Base-by-base conservation (phyloP, 2,113 vertebrate genomes). In the Tonatia bakeri region DNA sequence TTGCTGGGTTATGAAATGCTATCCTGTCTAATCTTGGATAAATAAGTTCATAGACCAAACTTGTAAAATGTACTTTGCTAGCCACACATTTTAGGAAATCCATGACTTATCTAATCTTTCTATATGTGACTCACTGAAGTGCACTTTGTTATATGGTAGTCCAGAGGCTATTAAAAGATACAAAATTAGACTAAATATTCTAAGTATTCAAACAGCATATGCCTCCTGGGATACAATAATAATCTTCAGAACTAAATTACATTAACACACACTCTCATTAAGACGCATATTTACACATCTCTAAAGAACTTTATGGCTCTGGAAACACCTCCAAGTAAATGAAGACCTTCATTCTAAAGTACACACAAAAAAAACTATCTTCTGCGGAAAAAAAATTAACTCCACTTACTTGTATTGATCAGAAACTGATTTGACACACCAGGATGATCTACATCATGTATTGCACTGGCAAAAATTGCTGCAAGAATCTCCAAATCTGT, bases 341-440 rank as follows among this genome's bases (percentile, higher is more conserved):
- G 56, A 92, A 45, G 26, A 59, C 4, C 7, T 45, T 52, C 12
- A 45, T 82, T 94, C 61, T 33, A 76, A 91, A 5, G 96, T 19
- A 15, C 24, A 90, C 7, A n/a, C n/a, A 86, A 96, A 12, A 64
- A 97, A 92, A 50, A 67, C n/a, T 43, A 20, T 61, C 33, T 38
- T 70, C 73, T 82, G 31, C 17, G 52, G 84, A 19, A 47, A 75
- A 81, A 45, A 19, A 87, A 54, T 33, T 1, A n/a, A 90, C 87
- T 85, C 94, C 69, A 99, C 99, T 99, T 98, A 99, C 99, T 99
- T 97, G 99, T 99, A 98, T 99, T 99, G 98, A 99, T 99, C 98
- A 99, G 99, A 98, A 99, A 99, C 98, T 99, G 99, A 98, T 99
- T 99, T 96, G 99, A 99, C 97, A 99, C 99, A 33, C 99, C 99